These are phyloP conservation scores for Lutraria lutraria DNA, from an alignment of 2,888 invertebrate species.

Conservation along the genomic window DNA sequence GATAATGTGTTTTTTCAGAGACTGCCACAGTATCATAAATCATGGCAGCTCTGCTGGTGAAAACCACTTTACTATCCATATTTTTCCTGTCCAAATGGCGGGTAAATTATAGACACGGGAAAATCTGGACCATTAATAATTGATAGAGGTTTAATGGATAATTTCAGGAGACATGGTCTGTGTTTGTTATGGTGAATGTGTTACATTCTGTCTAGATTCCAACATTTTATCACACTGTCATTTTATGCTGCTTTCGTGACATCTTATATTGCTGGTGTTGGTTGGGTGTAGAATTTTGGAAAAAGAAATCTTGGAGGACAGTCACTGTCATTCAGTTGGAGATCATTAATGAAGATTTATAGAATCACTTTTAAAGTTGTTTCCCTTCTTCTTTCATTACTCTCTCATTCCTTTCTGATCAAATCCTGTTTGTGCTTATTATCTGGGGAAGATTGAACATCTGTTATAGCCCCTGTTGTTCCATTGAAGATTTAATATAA, in stretches of 20 bases:
- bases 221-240: background rate
- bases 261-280: background rate
- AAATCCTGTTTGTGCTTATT: too few relatives aligned
- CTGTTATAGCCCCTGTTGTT: too few relatives aligned
- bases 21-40: conserved; percentile 31
- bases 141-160: conserved; percentile 52
- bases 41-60: conserved; percentile 35
- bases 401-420: too few relatives aligned
- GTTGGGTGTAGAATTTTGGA: too few relatives aligned
- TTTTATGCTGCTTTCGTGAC: background rate
- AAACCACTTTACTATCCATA: conserved; percentile 53
- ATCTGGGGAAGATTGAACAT: too few relatives aligned
- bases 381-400: too few relatives aligned
- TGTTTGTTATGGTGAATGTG: conserved; percentile 17
- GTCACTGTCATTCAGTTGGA: too few relatives aligned
- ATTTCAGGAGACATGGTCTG: conserved; percentile 29
- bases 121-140: conserved; percentile 55
- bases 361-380: too few relatives aligned
- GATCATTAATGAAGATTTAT: too few relatives aligned
- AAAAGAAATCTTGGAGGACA: too few relatives aligned
- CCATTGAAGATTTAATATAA: too few relatives aligned
- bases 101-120: conserved; percentile 53
- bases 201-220: background rate
- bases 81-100: conserved; percentile 52
- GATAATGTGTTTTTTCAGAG: conserved; percentile 32